Base-by-base conservation (phyloP, 2,888 invertebrate species). In the Petrolisthes cinctipes region DNA sequence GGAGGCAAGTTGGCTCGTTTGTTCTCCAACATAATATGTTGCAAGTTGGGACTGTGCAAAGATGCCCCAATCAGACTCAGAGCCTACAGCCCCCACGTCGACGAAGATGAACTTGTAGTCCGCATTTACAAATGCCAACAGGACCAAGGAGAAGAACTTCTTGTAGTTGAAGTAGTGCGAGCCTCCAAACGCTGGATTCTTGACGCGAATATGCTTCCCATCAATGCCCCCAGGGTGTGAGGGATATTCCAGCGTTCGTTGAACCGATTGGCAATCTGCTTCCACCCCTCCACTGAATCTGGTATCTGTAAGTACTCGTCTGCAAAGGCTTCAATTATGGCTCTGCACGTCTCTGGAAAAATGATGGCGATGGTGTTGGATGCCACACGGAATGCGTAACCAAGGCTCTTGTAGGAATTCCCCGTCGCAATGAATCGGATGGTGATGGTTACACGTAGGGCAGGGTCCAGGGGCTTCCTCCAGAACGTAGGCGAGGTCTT, bases 351-450 rank as follows among this genome's bases (percentile, higher is more conserved):
- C 54, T 82, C 82, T 4, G 82, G 82, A 4, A 82, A 11, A 17
- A 80, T 80, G 17, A 51, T 5, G 82, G 53, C 7, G 82, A 82
- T 82, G 68, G 53, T 83, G 83, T 71, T 83, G 83, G n/a, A 51
- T n/a, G 71, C 68, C 51, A 83, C 83, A 71, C 71, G 73, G 5
- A 71, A 83, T 5, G 53, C 51, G n/a, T 71, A 83, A 17, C n/a
- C 14, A 0, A 83, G 23, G 53, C n/a, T 53, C 83, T 71, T 83
- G 73, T 73, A 83, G 53, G 71, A 51, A 37, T 82, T 37, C 20
- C 82, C 68, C 3, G 82, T 37, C 2, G 37, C 37, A 37, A 2
- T 0, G 37, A 37, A 37, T 5, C 71, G 57, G 4, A 82, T 56
- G 68, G 82, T 82, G 37, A 82, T 23, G 37, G 66, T 66, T 7